Percentiles rank a stretch among this genome's conserved stretches.
Conservation (phyloP, 2,113 vertebrate species). For the Tympanuchus pallidicinctus region DNA sequence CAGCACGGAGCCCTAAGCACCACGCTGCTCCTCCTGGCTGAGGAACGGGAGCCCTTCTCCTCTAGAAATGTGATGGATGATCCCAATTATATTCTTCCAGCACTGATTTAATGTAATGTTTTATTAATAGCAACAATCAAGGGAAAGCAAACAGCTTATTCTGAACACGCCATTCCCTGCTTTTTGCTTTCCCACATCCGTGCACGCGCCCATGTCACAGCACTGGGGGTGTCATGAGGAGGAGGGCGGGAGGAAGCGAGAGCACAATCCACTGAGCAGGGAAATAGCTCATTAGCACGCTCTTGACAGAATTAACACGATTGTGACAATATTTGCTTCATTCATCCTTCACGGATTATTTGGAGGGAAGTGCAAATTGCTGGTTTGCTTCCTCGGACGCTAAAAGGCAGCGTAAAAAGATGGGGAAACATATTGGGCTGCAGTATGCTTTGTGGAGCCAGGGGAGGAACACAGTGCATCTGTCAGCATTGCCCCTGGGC, state of each 20-base stretch:
- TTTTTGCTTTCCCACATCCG: neutral
- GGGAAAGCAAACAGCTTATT: slow-evolving; percentile 75
- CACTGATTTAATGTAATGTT: slow-evolving; percentile 75
- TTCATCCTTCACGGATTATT: neutral
- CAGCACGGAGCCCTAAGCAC: accelerated
- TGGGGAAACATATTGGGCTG: neutral
- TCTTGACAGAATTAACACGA: neutral
- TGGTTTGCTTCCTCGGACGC: neutral
- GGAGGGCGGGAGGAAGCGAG: neutral
- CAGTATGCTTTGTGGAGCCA: neutral
- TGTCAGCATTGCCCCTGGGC: accelerated
- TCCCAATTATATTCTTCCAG: slow-evolving; percentile 74
- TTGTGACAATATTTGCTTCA: neutral
- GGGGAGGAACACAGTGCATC: neutral
- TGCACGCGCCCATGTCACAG: neutral
- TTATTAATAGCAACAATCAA: slow-evolving; percentile 80
- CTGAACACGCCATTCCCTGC: neutral
- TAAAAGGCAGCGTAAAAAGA: neutral
- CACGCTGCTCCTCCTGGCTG: accelerated
- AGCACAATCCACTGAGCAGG: neutral
- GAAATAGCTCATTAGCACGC: neutral
- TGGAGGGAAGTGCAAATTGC: neutral
- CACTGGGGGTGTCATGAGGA: neutral
- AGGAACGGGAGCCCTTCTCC: neutral
- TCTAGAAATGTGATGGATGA: slow-evolving; percentile 71